Conservation (phyloP, 2,797 vertebrate genomes). For the Lagodon rhomboides region DNA sequence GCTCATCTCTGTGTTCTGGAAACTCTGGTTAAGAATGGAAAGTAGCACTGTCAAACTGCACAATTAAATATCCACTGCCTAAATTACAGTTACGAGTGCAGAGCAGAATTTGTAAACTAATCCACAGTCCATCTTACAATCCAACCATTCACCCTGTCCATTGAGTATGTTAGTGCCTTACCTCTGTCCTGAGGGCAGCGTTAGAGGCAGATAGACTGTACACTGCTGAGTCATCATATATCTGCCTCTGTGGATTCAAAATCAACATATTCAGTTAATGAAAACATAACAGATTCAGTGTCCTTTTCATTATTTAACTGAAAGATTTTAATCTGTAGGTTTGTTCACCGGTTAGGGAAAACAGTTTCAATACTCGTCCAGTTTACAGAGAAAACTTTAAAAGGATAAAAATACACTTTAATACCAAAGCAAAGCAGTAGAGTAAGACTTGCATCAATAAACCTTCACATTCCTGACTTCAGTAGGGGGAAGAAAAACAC, state of each 20-base stretch:
- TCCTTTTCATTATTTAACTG: conserved; percentile 32
- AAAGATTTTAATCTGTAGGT: conserved; percentile 43
- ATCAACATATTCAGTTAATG: conserved; percentile 45
- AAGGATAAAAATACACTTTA: conserved; percentile 37
- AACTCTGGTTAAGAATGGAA: conserved; percentile 85
- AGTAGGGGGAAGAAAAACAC: conserved; percentile 56
- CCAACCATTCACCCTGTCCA: neutral
- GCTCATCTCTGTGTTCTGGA: conserved; percentile 92
- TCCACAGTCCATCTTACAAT: neutral
- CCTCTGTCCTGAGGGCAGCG: conserved; percentile 74
- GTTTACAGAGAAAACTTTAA: conserved; percentile 54
- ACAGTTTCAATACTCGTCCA: conserved; percentile 24
- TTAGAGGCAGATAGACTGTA: conserved; percentile 86
- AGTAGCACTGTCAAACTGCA: conserved; percentile 6
- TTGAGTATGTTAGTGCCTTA: conserved; percentile 45
- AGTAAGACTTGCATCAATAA: conserved; percentile 69
- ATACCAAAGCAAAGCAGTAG: conserved; percentile 35
- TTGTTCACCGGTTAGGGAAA: conserved; percentile 30
- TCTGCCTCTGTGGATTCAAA: conserved; percentile 86
- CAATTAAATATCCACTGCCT: neutral
- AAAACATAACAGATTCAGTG: conserved; percentile 36
- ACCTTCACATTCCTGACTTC: conserved; percentile 54
- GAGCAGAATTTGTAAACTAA: neutral
- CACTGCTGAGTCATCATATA: conserved; percentile 88
- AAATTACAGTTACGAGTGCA: neutral